Evolutionary conservation across 2,797 vertebrate species (phyloP), one percentile per base, ranked within the genome.

Genomic region (Phoxinus dragarum): DNA sequence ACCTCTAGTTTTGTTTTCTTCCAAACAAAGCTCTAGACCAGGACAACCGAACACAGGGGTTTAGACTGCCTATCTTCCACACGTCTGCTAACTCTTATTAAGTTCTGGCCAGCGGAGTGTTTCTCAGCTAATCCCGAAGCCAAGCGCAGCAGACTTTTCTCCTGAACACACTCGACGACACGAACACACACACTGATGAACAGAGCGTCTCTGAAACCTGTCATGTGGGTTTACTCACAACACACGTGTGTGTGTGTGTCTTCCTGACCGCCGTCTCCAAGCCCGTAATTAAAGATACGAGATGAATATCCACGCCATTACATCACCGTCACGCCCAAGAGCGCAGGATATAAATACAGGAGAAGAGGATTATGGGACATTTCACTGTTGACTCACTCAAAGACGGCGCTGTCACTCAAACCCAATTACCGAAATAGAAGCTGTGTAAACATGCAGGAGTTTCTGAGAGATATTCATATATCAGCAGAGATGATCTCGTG

Each of bases 341-440:
- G 31, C 44, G 5, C 6, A 38, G n/a, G 52, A 36, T 56, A 77
- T 59, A 59, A 77, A 77, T 59, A 77, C 21, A 59, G 52, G 49
- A 34, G 31, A 36, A 56, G 36, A 77, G 74, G 74, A 77, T 77
- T 77, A n/a, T 38, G 52, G 64, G 78, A 47, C 56, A 47, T 66
- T 47, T 66, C 59, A 77, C 27, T 67, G 34, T 34, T 23, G 61
- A 80, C 78, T 67, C 61, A 68, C 19, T 67, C 78, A 68, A 49
- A 80, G 42, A 68, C 21, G n/a, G 14, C 31, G 4, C 42, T 52
- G 61, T 36, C 64, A 52, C 52, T 80, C 64, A 80, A 68, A 34
- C 27, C 0, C 6, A 23, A 52, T 52, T 4, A 5, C 64, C 4
- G 67, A 67, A 80, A 80, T 47, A 73, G 42, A 73, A 2, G 14